Conservation (phyloP, 2,113 vertebrate species). For the Oenanthe melanoleuca region DNA sequence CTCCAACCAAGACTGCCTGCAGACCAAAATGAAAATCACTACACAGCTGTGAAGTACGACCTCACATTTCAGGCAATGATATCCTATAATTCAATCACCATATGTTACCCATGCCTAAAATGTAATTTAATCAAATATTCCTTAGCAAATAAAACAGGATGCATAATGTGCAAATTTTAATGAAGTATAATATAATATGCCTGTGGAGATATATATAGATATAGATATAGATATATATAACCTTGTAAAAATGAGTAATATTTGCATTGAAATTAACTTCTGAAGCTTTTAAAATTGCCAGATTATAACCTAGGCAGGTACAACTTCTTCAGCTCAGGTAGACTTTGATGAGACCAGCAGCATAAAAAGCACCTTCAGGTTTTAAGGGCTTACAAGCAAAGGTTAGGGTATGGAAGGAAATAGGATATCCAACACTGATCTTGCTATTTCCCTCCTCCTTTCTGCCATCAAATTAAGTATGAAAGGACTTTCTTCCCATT, state of each 20-base stretch:
- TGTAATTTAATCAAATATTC: background rate
- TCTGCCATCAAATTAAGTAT: background rate
- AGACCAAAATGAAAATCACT: background rate
- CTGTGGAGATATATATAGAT: background rate
- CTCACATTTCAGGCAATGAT: background rate
- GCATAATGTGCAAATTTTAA: background rate
- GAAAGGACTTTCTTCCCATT: background rate
- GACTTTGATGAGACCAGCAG: background rate
- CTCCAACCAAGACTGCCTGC: background rate
- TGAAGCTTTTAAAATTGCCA: background rate
- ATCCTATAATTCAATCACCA: background rate
- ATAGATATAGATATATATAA: background rate
- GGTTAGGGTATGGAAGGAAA: background rate
- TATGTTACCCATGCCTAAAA: background rate
- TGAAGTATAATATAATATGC: background rate
- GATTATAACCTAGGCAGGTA: background rate
- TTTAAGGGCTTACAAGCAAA: background rate
- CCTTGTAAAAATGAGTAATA: background rate
- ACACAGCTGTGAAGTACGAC: background rate
- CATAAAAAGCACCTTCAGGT: background rate
- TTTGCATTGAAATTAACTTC: slow-evolving; percentile 34
- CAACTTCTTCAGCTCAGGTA: background rate
- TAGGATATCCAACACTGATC: background rate
- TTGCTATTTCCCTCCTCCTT: background rate
- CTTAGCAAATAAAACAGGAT: background rate